Base-by-base conservation (phyloP, 1,140 invertebrate genomes). In the Hylaeus volcanicus region DNA sequence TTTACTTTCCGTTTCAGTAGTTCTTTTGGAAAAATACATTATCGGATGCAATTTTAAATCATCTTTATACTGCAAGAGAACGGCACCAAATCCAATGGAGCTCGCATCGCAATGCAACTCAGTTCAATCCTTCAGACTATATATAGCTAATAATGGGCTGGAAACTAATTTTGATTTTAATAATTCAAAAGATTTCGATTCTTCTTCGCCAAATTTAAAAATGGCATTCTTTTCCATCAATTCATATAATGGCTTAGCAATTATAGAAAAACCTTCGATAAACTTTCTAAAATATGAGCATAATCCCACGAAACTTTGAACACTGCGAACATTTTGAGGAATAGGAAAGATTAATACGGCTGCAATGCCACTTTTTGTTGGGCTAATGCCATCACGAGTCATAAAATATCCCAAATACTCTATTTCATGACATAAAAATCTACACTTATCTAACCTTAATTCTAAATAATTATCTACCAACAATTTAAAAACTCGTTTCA, bases 71-170 rank as follows among this genome's bases (percentile, higher is more conserved):
- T 65, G 63, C 15, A 65, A 45, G 43, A 43, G n/a, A 14, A 65
- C 41, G 1, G 43, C 48, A n/a, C 48, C 68, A 15, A 70, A 70
- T 39, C 68, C 48, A 2, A 55, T 48, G 0, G 12, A 14, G 14
- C 26, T 70, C 0, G 68, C 51, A 55, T 70, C 37, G 26, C 51
- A 70, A 55, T 70, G 53, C 4, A 70, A 15, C 6, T 70, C 68
- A 14, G 68, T 39, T 8, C 37, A 37, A 1, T 3, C 26, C 0
- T 12, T 5, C 4, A n/a, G 69, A 71, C 26, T 26, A 15, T 71
- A 71, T 43, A 71, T 58, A 3, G 55, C 53, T 45, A 71, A 71
- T 2, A 58, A 37, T 2, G 69, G 15, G 8, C 58, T 53, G 3
- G 69, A 58, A 1, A 71, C 58, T 58, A 71, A 58, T 43, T 26